phyloP scores from a whole-genome alignment of 2,113 vertebrate genomes.

The Clinocottus analis region DNA sequence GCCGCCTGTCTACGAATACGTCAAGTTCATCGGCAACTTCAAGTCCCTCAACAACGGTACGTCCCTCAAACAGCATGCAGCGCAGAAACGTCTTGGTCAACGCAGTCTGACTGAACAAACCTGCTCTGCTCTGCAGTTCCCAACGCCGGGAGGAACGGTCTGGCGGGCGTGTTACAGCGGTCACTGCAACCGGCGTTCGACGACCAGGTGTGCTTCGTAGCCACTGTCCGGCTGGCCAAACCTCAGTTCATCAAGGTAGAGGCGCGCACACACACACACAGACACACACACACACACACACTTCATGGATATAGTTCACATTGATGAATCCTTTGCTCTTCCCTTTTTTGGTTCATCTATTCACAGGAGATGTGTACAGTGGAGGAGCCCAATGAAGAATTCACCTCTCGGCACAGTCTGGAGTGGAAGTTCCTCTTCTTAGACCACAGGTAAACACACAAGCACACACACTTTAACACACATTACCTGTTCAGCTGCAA shows the following conservation, averaged over 20 bases:
- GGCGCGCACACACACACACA: not conserved
- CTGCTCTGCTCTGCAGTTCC: slow-evolving; percentile 84
- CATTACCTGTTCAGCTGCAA: not conserved
- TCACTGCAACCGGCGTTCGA: slow-evolving; percentile 91
- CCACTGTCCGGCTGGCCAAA: slow-evolving; percentile 96
- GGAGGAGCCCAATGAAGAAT: slow-evolving; percentile 98
- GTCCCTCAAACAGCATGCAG: not conserved
- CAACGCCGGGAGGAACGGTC: slow-evolving; percentile 91
- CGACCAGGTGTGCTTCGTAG: slow-evolving; percentile 97
- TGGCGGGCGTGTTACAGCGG: slow-evolving; percentile 94
- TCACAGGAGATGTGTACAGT: slow-evolving; percentile 98
- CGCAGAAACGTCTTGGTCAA: not conserved
- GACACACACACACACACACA: not conserved
- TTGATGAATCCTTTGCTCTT: not conserved
- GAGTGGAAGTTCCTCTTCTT: slow-evolving; percentile 99
- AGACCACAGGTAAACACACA: slow-evolving; percentile 90
- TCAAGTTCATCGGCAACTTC: slow-evolving; percentile 98
- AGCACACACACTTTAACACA: not conserved
- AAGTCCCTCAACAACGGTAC: slow-evolving; percentile 95
- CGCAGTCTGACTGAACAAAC: not conserved
- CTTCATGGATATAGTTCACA: not conserved
- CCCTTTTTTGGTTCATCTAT: not conserved
- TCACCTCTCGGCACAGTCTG: slow-evolving; percentile 98
- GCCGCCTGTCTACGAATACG: slow-evolving; percentile 95
- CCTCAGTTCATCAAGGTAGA: slow-evolving; percentile 98